These are phyloP conservation scores for Eretmochelys imbricata DNA, from an alignment of 2,113 vertebrate species.

Conservation along the genomic window DNA sequence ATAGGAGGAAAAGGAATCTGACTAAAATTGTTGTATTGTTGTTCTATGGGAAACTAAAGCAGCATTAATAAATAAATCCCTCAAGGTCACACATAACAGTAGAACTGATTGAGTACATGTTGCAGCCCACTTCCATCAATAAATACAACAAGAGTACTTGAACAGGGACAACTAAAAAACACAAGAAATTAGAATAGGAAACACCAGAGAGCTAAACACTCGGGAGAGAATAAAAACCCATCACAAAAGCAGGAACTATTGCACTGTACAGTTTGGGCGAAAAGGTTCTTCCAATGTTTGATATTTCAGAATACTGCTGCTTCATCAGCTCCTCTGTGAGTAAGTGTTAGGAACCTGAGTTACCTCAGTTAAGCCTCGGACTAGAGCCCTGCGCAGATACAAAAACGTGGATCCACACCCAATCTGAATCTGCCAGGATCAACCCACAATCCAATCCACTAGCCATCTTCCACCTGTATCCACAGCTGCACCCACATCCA, in stretches of 20 bases:
- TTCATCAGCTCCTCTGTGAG: background rate
- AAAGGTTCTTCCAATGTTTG: background rate
- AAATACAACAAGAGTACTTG: background rate
- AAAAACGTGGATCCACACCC: no score
- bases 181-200: background rate
- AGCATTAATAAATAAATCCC: background rate
- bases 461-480: no score
- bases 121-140: background rate
- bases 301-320: background rate
- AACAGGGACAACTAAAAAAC: background rate
- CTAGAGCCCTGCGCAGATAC: background rate
- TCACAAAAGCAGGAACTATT: background rate
- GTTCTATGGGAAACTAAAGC: background rate
- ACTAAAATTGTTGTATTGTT: background rate
- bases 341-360: background rate
- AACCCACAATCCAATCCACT: no score
- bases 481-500: no score
- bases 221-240: background rate
- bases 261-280: background rate
- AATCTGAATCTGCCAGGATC: no score
- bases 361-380: background rate
- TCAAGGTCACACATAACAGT: background rate
- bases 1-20: background rate
- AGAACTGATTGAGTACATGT: background rate
- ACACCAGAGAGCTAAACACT: background rate